Base-by-base conservation (phyloP, 2,888 invertebrate species). In the Brenthis ino region DNA sequence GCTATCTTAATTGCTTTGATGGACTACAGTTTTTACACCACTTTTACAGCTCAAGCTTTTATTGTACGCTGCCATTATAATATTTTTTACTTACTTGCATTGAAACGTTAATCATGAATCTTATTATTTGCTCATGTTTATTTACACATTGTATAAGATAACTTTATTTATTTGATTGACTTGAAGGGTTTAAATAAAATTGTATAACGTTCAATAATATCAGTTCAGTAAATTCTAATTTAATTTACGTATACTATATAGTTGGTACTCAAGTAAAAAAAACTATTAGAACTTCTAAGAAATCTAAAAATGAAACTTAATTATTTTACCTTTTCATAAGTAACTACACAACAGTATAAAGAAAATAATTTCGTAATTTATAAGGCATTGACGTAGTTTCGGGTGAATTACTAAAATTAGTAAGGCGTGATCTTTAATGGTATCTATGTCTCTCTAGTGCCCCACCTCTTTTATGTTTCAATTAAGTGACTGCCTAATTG, bases 1-100 rank as follows among this genome's bases (percentile, higher is more conserved):
- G 55, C 65, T 65, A 71, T 71, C 71, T 71, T 71, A 71, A 71
- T 71, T 71, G 58, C 64, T 68, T 71, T 56, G 68, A 63, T 58
- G 65, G 48, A 60, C 58, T 43, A 63, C 67, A 60, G 67, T 51
- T 61, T 67, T 67, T 57, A 61, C 56, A 61, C 37, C 24, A 67
- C 50, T 67, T 28, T 66, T 20, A 60, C 54, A 16, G 60, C 54
- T 60, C 47, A 13, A 61, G 53, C 66, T 53, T 63, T 61, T 60
- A 50, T 50, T 50, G 28, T 60, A 14, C 37, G 5, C 28, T 47
- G 8, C n/a, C 12, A 8, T 58, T 58, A 37, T 24, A 14, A 24
- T 47, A 28, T 48, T 60, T 48, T 61, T 61, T 53, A 37, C 16
- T 16, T 51, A 33, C 16, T 20, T 37, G 51, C 24, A 63, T 16